Evolutionary conservation across 2,888 invertebrate genomes (phyloP).

Genomic region (Onthophagus sagittarius): DNA sequence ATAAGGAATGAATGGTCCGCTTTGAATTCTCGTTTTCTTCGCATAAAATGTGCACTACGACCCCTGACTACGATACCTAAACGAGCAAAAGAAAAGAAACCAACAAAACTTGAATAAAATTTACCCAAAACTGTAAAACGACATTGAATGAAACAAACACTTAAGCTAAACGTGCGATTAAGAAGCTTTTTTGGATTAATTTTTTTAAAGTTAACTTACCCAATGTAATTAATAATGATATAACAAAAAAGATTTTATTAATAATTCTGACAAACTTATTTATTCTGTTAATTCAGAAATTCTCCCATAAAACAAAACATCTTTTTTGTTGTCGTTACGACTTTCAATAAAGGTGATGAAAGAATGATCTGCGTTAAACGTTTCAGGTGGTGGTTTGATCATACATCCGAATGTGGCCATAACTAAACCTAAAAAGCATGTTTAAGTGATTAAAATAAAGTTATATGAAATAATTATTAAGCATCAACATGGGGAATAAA

Average conservation of each 20-base stretch:
- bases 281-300: background rate
- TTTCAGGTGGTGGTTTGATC: slow-evolving; percentile 35
- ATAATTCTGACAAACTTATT: background rate
- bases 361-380: slow-evolving; percentile 43
- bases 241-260: too few species aligned
- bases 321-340: background rate
- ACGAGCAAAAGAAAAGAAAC: background rate
- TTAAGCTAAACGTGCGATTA: background rate
- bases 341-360: slow-evolving; percentile 30
- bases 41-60: background rate
- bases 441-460: too few species aligned
- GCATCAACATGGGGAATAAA: too few species aligned
- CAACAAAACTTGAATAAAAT: background rate
- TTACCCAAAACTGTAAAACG: background rate
- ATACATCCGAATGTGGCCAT: background rate
- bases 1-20: background rate
- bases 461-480: too few species aligned
- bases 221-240: background rate
- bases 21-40: background rate
- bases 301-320: background rate
- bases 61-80: background rate
- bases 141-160: background rate
- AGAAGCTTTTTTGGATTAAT: background rate
- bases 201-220: background rate
- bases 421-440: slow-evolving; percentile 1